phyloP scores from a whole-genome alignment of 2,888 invertebrate species.

The Halictus quadricinctus region DNA sequence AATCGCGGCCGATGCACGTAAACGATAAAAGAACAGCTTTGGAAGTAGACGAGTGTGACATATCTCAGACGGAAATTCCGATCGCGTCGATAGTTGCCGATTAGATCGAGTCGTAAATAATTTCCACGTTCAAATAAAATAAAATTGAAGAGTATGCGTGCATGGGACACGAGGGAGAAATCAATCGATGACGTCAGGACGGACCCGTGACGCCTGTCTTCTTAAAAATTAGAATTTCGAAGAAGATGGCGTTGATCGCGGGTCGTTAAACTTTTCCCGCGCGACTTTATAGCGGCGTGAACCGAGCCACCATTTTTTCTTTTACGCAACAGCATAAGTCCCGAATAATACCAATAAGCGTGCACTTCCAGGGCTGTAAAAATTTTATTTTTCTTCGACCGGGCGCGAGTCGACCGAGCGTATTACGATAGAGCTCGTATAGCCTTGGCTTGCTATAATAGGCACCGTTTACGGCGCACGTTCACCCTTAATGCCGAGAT shows the following conservation, averaged over 20 bases:
- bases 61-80: neutral
- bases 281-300: constrained; percentile 26
- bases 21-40: constrained; percentile 27
- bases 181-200: neutral
- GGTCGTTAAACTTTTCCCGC: constrained; percentile 31
- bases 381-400: constrained; percentile 47
- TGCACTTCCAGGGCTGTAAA: constrained; percentile 32
- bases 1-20: constrained; percentile 27
- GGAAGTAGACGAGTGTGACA: constrained; percentile 18
- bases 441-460: constrained; percentile 25
- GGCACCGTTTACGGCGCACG: constrained; percentile 36
- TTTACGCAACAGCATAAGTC: constrained; percentile 11
- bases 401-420: neutral
- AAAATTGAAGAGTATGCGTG: neutral
- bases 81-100: neutral
- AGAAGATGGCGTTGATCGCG: neutral
- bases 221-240: neutral
- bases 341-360: constrained; percentile 46
- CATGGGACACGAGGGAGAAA: neutral
- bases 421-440: constrained; percentile 27
- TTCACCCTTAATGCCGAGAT: constrained; percentile 28
- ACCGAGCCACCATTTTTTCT: constrained; percentile 20
- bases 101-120: neutral
- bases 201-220: neutral
- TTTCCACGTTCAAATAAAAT: neutral